Percentiles rank a stretch among this genome's conserved stretches.
These are phyloP conservation scores for Oryzias dopingdopingensis DNA, from an alignment of 2,797 vertebrate genomes.

Conservation along the genomic window DNA sequence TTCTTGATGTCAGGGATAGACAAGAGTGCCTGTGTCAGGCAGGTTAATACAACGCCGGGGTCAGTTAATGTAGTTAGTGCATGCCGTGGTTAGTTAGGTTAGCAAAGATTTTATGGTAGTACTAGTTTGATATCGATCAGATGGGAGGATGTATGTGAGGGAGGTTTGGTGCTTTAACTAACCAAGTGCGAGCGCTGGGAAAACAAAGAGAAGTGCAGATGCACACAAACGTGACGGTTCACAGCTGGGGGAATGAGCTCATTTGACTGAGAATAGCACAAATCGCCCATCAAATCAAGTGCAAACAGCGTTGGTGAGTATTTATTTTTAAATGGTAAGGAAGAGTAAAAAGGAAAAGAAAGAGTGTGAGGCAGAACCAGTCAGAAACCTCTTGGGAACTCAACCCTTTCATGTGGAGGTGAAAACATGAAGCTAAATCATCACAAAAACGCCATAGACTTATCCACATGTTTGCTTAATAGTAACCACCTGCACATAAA, in stretches of 20 bases:
- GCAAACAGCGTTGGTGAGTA: not conserved
- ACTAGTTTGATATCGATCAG: conserved; percentile 51
- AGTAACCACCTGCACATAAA: no score
- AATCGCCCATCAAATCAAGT: conserved; percentile 6
- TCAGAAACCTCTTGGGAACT: conserved; percentile 57
- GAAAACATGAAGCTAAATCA: conserved; percentile 73
- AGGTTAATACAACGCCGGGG: conserved; percentile 43
- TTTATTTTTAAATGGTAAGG: conserved; percentile 6
- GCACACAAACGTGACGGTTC: conserved; percentile 13
- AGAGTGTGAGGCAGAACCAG: conserved; percentile 30
- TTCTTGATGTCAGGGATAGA: conserved; percentile 23
- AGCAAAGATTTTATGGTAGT: conserved; percentile 54
- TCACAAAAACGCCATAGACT: conserved; percentile 13
- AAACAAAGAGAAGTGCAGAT: conserved; percentile 5
- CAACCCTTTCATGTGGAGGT: conserved; percentile 72
- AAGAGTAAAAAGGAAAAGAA: conserved; percentile 40
- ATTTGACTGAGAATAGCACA: conserved; percentile 8
- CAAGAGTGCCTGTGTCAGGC: conserved; percentile 13
- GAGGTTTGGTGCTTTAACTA: conserved; percentile 43
- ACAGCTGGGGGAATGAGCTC: conserved; percentile 6
- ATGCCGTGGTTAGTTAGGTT: conserved; percentile 57
- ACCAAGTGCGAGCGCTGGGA: conserved; percentile 38
- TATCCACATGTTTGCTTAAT: no score
- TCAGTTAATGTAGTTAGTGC: conserved; percentile 52
- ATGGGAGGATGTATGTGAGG: conserved; percentile 21